A percentile compares a stretch with the other conserved stretches of the same genome.
These are phyloP conservation scores for Lasioglossum marginatum DNA, from an alignment of 2,888 invertebrate genomes.

Conservation along the genomic window DNA sequence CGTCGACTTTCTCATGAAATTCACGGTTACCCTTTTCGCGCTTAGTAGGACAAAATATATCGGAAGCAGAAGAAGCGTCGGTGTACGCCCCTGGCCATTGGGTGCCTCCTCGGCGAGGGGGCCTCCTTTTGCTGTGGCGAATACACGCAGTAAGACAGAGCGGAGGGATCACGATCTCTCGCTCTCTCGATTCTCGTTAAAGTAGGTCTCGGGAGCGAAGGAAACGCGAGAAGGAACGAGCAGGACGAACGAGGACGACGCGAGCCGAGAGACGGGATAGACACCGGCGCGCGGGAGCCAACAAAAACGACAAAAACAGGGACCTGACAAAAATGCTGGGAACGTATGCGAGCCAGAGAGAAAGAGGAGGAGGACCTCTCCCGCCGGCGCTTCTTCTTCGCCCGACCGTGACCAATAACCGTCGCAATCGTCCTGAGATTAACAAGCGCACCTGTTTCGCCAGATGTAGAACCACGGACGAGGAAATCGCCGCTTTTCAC, in stretches of 20 bases:
- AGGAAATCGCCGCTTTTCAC: slow-evolving; percentile 12
- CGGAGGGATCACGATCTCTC: slow-evolving; percentile 38
- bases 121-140: slow-evolving; percentile 27
- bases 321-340: slow-evolving; percentile 59
- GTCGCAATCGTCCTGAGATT: slow-evolving; percentile 72
- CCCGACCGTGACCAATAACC: slow-evolving; percentile 76
- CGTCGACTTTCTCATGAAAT: slow-evolving; percentile 52
- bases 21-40: slow-evolving; percentile 43
- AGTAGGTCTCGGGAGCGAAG: slow-evolving; percentile 76
- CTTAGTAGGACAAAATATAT: slow-evolving; percentile 55
- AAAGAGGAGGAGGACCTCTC: slow-evolving; percentile 19
- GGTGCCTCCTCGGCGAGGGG: slow-evolving; percentile 39
- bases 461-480: not conserved
- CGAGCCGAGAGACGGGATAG: slow-evolving; percentile 4
- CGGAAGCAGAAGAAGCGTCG: not conserved
- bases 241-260: slow-evolving; percentile 33
- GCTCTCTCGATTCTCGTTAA: slow-evolving; percentile 66
- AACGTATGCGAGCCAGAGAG: slow-evolving; percentile 46
- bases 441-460: slow-evolving; percentile 51
- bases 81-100: slow-evolving; percentile 57
- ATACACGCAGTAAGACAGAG: not conserved
- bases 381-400: slow-evolving; percentile 62
- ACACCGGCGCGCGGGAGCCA: slow-evolving; percentile 18
- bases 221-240: slow-evolving; percentile 43
- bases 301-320: slow-evolving; percentile 43